Evolutionary conservation across 2,113 vertebrate genomes (phyloP), one percentile per base, ranked within the genome.

Genomic region (Poicephalus gulielmi): DNA sequence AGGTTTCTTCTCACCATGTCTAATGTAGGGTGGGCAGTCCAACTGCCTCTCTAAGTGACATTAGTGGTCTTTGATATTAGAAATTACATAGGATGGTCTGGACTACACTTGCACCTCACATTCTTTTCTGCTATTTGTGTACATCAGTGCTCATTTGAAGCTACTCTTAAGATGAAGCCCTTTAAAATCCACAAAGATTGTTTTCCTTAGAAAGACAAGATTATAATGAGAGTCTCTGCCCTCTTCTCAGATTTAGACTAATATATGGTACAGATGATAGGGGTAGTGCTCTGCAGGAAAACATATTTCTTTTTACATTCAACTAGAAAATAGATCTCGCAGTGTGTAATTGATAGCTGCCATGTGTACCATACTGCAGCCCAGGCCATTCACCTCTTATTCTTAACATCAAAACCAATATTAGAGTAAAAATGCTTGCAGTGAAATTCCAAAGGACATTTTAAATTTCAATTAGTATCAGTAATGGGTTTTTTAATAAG

Each of bases 401-500:
- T 96, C 73, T 52, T 74, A 71, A 86, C 68, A 86, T 86, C 81
- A 92, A 94, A 96, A 53, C 90, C 83, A 96, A 30, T 96, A 97
- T 96, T 95, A 97, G 91, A 96, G 92, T 92, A 96, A 95, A 97
- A 98, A 97, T 95, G 66, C 88, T 95, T 94, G 96, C 90, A 95
- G 87, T 97, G 88, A 97, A 97, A 97, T 96, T 96, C 92, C 77
- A 88, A 96, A 96, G 83, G 77, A 69, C 75, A 97, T 97, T 97
- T 96, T 97, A 75, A 96, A 94, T 94, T 97, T 98, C 97, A 97
- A 97, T 98, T 98, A 97, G 96, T 96, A 97, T 71, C 31, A 50
- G 91, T 94, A 98, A 98, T 97, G 62, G 94, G 15, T 66, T 98
- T 97, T 97, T 97, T 88, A 98, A 95, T 96, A 97, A 97, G 95